Percentiles rank a stretch among this genome's conserved stretches.
These are phyloP conservation scores for Urocynchramus pylzowi DNA, from an alignment of 2,113 vertebrate species.

Conservation along the genomic window DNA sequence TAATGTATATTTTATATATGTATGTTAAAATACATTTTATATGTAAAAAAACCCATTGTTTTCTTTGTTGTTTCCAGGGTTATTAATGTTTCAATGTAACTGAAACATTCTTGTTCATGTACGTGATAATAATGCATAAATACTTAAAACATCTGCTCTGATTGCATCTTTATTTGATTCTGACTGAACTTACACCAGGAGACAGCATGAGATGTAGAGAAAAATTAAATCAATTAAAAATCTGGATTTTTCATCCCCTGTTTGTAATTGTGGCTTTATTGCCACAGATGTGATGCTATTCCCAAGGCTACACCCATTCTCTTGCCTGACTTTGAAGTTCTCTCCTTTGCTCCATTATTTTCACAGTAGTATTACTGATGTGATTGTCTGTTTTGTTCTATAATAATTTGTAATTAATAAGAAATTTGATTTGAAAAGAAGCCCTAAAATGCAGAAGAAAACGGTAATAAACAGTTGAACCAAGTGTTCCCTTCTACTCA, in stretches of 20 bases:
- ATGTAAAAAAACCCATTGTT: fast-evolving
- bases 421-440: not conserved
- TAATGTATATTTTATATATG: not conserved
- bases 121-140: not conserved
- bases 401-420: not conserved
- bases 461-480: not conserved
- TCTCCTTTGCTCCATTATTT: not conserved
- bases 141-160: not conserved
- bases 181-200: not conserved
- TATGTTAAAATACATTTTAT: not conserved
- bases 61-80: not conserved
- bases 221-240: not conserved
- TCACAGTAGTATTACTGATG: not conserved
- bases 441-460: not conserved
- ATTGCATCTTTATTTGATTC: not conserved
- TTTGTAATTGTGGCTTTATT: not conserved
- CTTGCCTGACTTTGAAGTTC: not conserved
- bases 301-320: not conserved
- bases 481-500: not conserved
- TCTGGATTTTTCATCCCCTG: not conserved
- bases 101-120: not conserved
- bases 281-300: not conserved
- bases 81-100: not conserved
- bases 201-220: not conserved
- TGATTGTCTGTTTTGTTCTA: not conserved